These are phyloP conservation scores for Priocnemis perturbator DNA, from an alignment of 2,888 invertebrate genomes.

Conservation along the genomic window DNA sequence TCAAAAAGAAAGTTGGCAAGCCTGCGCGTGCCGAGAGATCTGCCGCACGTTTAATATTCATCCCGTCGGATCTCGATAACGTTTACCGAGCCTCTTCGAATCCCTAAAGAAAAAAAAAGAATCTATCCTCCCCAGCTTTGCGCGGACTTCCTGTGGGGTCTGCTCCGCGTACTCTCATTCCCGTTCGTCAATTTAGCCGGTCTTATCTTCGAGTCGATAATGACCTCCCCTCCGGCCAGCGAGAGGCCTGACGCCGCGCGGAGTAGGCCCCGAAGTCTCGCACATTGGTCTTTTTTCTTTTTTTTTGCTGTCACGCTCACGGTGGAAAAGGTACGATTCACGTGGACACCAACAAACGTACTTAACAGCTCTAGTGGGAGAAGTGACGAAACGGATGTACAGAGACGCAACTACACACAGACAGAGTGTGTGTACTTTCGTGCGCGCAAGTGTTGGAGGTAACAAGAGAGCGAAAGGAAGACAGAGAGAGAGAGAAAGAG, in stretches of 20 bases:
- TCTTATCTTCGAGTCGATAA: background rate
- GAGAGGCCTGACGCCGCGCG: background rate
- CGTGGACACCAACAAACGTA: slow-evolving; percentile 5
- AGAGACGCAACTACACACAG: background rate
- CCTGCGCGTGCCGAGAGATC: slow-evolving; percentile 4
- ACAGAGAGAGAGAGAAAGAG: slow-evolving; percentile 26
- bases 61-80: no score
- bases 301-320: no score
- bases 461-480: slow-evolving; percentile 19
- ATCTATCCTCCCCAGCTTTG: background rate
- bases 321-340: background rate
- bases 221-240: no score
- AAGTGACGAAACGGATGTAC: background rate
- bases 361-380: slow-evolving; percentile 6
- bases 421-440: background rate
- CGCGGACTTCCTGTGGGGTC: background rate
- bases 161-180: background rate
- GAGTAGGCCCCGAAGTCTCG: slow-evolving; percentile 3
- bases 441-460: background rate
- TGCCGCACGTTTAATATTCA: background rate
- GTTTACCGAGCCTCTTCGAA: background rate
- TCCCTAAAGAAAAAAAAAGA: background rate
- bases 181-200: background rate
- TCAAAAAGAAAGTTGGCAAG: slow-evolving; percentile 41
- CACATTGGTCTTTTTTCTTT: background rate